Evolutionary conservation across 2,797 vertebrate genomes (phyloP).

Genomic region (Chaetodon trifasciatus): DNA sequence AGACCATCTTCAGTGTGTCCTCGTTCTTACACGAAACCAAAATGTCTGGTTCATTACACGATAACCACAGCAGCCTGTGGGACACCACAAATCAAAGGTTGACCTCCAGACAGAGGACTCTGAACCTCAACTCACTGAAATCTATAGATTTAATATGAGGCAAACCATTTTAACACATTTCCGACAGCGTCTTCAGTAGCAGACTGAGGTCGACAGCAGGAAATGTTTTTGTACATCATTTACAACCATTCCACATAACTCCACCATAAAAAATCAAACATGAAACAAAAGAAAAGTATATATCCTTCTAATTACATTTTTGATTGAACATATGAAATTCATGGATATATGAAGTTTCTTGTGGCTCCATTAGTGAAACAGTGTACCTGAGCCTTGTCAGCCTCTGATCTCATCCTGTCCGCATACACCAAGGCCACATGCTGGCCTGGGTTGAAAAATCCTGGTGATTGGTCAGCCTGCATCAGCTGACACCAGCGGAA

Average conservation of each 20-base stretch:
- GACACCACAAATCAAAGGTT: too few relatives aligned
- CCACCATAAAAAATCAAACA: not conserved
- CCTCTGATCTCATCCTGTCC: constrained; percentile 93
- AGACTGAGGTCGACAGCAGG: too few relatives aligned
- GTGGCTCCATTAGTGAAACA: too few relatives aligned
- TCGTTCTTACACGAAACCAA: not conserved
- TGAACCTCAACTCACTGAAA: too few relatives aligned
- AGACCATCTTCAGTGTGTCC: not conserved
- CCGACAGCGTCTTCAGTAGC: too few relatives aligned
- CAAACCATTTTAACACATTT: too few relatives aligned
- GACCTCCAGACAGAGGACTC: too few relatives aligned
- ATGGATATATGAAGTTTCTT: not conserved
- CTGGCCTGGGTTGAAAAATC: constrained; percentile 93
- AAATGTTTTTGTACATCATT: not conserved
- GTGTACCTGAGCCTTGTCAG: constrained; percentile 91
- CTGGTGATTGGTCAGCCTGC: constrained; percentile 94
- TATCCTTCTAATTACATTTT: not conserved
- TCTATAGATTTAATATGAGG: too few relatives aligned
- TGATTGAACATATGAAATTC: not conserved
- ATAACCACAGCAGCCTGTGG: too few relatives aligned
- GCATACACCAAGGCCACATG: constrained; percentile 94
- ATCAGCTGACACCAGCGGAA: constrained; percentile 99
- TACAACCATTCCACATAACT: not conserved
- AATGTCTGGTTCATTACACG: too few relatives aligned
- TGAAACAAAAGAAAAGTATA: not conserved